Percentiles rank a stretch among this genome's conserved stretches.
Evolutionary conservation across 2,888 invertebrate species (phyloP).

Genomic region (Cataglyphis altisquamis): DNA sequence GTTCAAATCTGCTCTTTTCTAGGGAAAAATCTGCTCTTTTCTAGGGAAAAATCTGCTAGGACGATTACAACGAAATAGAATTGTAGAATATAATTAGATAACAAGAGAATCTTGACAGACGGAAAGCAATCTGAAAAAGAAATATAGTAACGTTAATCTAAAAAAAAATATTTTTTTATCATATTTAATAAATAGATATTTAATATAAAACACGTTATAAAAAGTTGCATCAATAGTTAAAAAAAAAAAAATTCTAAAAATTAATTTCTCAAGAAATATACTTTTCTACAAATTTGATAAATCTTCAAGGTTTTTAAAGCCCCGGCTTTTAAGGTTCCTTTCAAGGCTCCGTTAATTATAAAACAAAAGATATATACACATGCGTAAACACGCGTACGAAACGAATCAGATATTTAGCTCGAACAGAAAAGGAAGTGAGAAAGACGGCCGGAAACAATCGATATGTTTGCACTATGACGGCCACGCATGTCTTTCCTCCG

Average conservation of each 20-base stretch:
- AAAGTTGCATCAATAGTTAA: background rate
- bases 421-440: slow-evolving; percentile 43
- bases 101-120: background rate
- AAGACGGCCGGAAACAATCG: slow-evolving; percentile 70
- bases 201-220: background rate
- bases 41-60: background rate
- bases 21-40: background rate
- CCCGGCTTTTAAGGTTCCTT: too few species aligned
- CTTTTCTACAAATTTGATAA: background rate
- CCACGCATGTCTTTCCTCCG: slow-evolving; percentile 60
- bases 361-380: background rate
- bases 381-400: slow-evolving; percentile 43
- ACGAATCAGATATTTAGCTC: slow-evolving; percentile 54
- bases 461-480: slow-evolving; percentile 72
- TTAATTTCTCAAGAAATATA: background rate
- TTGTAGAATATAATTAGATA: background rate
- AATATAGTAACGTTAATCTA: background rate
- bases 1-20: too few species aligned
- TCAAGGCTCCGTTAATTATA: too few species aligned
- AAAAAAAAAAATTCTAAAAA: background rate
- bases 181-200: slow-evolving; percentile 22
- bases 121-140: background rate
- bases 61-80: background rate
- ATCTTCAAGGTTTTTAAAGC: background rate
- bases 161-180: background rate